Percentiles rank a stretch among this genome's conserved stretches.
Conservation (phyloP, 2,797 vertebrate species). For the Sebastes hubbsi region DNA sequence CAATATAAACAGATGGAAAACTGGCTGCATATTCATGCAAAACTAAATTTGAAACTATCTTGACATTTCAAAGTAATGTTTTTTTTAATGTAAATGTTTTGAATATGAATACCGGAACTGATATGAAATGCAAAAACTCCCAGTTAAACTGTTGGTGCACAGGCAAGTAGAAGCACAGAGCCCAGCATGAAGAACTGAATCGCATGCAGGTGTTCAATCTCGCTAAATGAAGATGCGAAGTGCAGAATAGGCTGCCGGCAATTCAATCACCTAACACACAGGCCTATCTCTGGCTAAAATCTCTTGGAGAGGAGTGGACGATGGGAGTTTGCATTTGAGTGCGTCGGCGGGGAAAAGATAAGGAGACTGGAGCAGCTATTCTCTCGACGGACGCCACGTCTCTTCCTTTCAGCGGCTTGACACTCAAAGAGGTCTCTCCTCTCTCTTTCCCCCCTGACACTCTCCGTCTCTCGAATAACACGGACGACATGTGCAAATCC, state of each 20-base stretch:
- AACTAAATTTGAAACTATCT: neutral
- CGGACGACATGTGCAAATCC: slow-evolving; percentile 63
- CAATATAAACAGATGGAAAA: slow-evolving; percentile 33
- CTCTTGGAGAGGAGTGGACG: slow-evolving; percentile 17
- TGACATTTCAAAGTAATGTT: slow-evolving; percentile 10
- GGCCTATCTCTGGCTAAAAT: slow-evolving; percentile 42
- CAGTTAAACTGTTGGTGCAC: neutral
- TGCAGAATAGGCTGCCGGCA: slow-evolving; percentile 24
- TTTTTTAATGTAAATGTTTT: slow-evolving; percentile 7
- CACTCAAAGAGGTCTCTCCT: slow-evolving; percentile 53
- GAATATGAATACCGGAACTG: neutral
- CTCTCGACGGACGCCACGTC: slow-evolving; percentile 49
- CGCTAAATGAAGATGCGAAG: slow-evolving; percentile 52
- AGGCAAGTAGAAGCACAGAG: neutral
- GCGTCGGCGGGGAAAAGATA: slow-evolving; percentile 30
- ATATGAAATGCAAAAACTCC: neutral
- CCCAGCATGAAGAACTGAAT: neutral
- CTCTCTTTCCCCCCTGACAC: slow-evolving; percentile 42
- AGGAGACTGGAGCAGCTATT: slow-evolving; percentile 34
- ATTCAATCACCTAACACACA: slow-evolving; percentile 40
- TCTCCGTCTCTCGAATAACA: slow-evolving; percentile 52
- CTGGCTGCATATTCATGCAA: slow-evolving; percentile 1
- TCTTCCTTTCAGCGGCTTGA: slow-evolving; percentile 62
- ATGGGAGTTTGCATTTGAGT: slow-evolving; percentile 41
- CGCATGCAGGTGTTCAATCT: slow-evolving; percentile 26